These are phyloP conservation scores for Chironomus striatipennis DNA, from an alignment of 1,140 invertebrate species.

Conservation along the genomic window DNA sequence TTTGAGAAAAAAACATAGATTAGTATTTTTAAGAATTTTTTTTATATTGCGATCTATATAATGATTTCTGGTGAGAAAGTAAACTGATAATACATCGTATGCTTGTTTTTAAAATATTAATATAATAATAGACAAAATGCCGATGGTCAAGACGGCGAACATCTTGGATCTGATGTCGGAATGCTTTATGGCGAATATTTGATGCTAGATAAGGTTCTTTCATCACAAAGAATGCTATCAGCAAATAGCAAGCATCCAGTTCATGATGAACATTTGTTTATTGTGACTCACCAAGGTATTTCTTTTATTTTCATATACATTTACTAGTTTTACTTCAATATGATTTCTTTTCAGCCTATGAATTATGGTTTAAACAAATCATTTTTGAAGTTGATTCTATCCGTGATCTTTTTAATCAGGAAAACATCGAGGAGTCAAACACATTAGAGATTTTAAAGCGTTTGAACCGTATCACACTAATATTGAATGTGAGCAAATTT, in stretches of 20 bases:
- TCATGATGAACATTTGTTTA: conserved; percentile 97
- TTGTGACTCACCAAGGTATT: conserved; percentile 93
- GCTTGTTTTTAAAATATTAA: no score
- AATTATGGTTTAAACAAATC: conserved; percentile 99
- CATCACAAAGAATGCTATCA: conserved; percentile 76
- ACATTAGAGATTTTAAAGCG: conserved; percentile 89
- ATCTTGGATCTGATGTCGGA: conserved; percentile 53
- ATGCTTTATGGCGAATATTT: conserved; percentile 81
- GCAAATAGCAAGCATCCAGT: conserved; percentile 59
- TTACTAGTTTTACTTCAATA: conserved; percentile 18
- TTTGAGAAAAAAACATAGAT: no score
- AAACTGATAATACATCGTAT: not conserved
- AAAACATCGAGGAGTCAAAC: conserved; percentile 79
- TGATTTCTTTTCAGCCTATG: conserved; percentile 66
- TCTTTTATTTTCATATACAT: not conserved
- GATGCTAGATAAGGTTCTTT: conserved; percentile 81
- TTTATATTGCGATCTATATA: not conserved
- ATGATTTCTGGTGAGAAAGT: not conserved
- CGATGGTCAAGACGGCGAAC: conserved; percentile 42
- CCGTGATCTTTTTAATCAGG: conserved; percentile 64
- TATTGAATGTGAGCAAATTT: conserved; percentile 72
- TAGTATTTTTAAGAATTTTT: no score
- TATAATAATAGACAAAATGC: not conserved
- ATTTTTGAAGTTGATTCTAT: conserved; percentile 95
- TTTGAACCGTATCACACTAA: conserved; percentile 84